Evolutionary conservation across 2,888 invertebrate genomes (phyloP).

Genomic region (Leptinotarsa haldemani): DNA sequence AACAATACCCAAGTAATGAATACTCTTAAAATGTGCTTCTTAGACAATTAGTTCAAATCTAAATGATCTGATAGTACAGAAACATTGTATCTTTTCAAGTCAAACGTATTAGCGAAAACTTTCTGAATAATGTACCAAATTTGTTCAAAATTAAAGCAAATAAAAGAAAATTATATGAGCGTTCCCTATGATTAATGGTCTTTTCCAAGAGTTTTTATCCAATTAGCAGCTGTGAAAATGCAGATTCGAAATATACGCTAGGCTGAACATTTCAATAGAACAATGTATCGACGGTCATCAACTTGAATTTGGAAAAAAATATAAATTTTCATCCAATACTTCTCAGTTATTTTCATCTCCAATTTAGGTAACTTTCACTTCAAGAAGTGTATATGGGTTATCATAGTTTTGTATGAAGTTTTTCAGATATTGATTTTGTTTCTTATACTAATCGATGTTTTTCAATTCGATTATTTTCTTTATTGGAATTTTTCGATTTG

Average conservation of each 20-base stretch:
- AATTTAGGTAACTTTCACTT: no score
- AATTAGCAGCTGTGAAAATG: conserved; percentile 1
- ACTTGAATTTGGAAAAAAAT: not conserved
- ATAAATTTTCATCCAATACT: not conserved
- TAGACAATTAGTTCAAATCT: no score
- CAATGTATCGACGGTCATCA: not conserved
- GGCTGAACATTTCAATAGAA: not conserved
- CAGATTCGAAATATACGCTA: not conserved
- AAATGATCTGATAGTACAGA: no score
- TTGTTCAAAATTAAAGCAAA: conserved; percentile 29
- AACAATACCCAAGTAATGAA: no score
- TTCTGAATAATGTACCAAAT: conserved; percentile 34
- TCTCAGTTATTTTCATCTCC: no score
- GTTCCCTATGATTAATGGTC: not conserved
- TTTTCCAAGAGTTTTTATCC: not conserved
- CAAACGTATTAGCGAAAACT: conserved; percentile 33
- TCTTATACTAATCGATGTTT: no score
- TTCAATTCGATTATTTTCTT: no score
- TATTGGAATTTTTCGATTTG: no score
- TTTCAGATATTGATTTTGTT: no score
- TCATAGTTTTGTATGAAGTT: no score
- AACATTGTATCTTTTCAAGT: conserved; percentile 2
- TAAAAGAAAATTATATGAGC: conserved; percentile 3
- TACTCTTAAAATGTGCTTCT: no score
- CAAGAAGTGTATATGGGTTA: no score